These are phyloP conservation scores for Tanypteryx hageni DNA, from an alignment of 2,888 invertebrate species.

Conservation along the genomic window DNA sequence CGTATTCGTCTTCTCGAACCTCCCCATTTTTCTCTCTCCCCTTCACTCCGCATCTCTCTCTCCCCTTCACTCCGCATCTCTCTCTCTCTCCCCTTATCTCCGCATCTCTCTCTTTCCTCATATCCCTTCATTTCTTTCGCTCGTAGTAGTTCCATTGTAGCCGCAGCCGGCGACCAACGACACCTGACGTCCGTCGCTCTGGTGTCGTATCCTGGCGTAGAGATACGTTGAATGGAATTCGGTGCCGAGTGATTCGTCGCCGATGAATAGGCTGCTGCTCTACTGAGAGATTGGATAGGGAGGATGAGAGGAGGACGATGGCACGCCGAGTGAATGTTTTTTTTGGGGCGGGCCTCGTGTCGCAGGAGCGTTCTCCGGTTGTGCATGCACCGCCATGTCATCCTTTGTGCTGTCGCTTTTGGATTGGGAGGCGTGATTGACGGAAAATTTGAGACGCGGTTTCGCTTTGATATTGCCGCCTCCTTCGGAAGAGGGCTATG, in stretches of 20 bases:
- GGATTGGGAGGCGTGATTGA: too few relatives aligned
- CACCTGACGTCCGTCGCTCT: background rate
- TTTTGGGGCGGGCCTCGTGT: background rate
- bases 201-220: background rate
- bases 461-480: constrained; percentile 6
- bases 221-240: background rate
- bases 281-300: too few relatives aligned
- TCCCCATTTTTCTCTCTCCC: constrained; percentile 69
- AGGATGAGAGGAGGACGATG: too few relatives aligned
- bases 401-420: too few relatives aligned
- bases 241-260: background rate
- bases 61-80: constrained; percentile 71
- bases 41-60: constrained; percentile 69
- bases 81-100: background rate
- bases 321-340: background rate
- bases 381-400: too few relatives aligned
- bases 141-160: background rate
- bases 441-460: background rate
- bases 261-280: too few relatives aligned
- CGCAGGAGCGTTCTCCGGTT: background rate
- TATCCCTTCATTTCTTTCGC: background rate
- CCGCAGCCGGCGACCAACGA: background rate
- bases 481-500: background rate
- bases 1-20: too few relatives aligned
- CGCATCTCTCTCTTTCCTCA: background rate